A percentile compares a stretch with the other conserved stretches of the same genome.
phyloP scores from a whole-genome alignment of 2,888 invertebrate species.

The Thalpophila matura region DNA sequence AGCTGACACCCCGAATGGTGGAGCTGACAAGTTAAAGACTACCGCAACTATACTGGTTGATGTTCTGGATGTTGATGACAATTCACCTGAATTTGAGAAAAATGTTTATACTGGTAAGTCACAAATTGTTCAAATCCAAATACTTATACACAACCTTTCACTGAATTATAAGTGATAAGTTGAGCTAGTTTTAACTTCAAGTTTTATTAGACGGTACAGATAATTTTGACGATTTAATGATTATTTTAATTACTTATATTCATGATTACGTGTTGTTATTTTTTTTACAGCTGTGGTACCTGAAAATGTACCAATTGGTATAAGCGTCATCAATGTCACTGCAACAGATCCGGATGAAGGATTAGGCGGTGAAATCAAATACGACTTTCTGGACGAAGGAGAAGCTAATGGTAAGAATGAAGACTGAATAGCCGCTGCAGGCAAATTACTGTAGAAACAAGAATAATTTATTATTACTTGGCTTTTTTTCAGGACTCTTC shows the following conservation, averaged over 20 bases:
- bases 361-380: conserved; percentile 93
- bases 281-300: conserved; percentile 92
- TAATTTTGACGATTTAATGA: not conserved
- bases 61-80: conserved; percentile 95
- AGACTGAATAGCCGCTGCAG: not conserved
- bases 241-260: too few relatives aligned
- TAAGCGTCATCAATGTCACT: conserved; percentile 92
- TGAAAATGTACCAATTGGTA: conserved; percentile 93
- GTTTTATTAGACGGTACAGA: not conserved
- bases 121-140: too few relatives aligned
- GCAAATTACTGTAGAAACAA: not conserved
- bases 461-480: not conserved
- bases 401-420: conserved; percentile 92
- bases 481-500: conserved; percentile 90
- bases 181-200: not conserved
- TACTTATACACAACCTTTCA: too few relatives aligned
- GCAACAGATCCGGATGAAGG: conserved; percentile 95
- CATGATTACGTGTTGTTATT: not conserved
- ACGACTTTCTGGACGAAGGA: conserved; percentile 93
- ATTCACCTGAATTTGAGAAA: conserved; percentile 93
- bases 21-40: conserved; percentile 92
- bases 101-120: conserved; percentile 89
- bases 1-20: conserved; percentile 93
- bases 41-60: conserved; percentile 92
- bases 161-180: too few relatives aligned